Evolutionary conservation across 2,888 invertebrate species (phyloP), one percentile per base, ranked within the genome.

Genomic region (Thymelicus sylvestris): DNA sequence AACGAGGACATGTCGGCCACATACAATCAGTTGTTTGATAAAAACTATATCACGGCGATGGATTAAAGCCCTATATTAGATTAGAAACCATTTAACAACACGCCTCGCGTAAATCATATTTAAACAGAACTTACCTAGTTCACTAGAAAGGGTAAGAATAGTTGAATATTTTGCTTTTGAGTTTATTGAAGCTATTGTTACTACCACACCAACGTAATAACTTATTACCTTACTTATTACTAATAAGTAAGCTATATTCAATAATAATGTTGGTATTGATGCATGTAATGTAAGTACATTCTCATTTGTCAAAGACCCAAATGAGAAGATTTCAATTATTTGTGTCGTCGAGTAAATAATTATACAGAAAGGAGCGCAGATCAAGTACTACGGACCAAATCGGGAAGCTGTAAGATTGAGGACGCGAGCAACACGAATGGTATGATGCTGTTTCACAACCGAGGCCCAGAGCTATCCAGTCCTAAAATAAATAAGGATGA

Each of bases 401-500:
- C 39, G 39, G 31, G 39, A 59, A 59, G n/a, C 31, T n/a, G 6
- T 59, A 39, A 39, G 38, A 59, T 59, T 59, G 39, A 59, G 39
- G 59, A 59, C 59, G 59, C 59, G 12, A 39, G 31, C 39, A 38
- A n/a, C 39, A 38, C 39, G 59, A 39, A 41, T 61, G 4, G 62
- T 47, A 47, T 41, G 41, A 44, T 8, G 15, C 62, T 41, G 47
- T 62, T 62, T 62, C 62, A 62, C 62, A 62, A 62, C 41, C 12
- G 44, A 44, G 44, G 10, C 44, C 3, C 44, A 5, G 24, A 12
- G 24, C 55, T 55, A 55, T n/a, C 15, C 62, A 47, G 19, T 62
- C 47, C 62, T 44, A 62, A 62, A 62, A 62, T 62, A 62, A 62
- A 62, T 62, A 47, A 19, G 41, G 10, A 61, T 44, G 62, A 47